Evolutionary conservation across 2,113 vertebrate genomes (phyloP).

Genomic region (Peucedramus taeniatus): DNA sequence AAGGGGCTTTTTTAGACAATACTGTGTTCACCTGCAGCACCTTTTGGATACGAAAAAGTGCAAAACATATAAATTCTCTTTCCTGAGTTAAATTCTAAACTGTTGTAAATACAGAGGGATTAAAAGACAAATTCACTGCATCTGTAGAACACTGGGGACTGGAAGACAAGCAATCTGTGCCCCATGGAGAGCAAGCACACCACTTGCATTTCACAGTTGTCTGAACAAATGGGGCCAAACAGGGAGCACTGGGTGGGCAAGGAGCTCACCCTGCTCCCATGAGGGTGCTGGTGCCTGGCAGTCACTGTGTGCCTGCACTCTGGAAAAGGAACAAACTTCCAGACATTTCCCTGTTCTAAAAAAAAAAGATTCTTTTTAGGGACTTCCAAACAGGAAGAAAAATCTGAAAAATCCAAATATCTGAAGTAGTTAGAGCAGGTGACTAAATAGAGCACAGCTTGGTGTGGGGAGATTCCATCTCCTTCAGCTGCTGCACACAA

Average conservation of each 20-base stretch:
- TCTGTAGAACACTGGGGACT: background rate
- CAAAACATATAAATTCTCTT: background rate
- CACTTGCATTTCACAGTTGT: background rate
- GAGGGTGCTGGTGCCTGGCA: background rate
- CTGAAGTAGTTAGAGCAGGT: background rate
- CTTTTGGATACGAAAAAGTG: background rate
- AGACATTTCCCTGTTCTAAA: background rate
- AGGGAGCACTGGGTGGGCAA: background rate
- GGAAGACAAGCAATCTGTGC: background rate
- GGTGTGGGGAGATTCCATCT: background rate
- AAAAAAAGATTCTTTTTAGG: background rate
- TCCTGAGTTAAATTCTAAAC: background rate
- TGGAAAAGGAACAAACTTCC: background rate
- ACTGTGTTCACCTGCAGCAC: background rate
- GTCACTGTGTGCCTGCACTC: background rate
- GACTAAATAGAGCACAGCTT: background rate
- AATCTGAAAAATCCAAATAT: background rate
- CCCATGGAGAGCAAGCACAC: background rate
- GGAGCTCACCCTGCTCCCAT: background rate
- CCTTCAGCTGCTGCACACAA: background rate
- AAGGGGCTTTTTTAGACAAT: background rate
- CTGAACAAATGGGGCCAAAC: background rate
- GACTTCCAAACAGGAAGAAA: background rate
- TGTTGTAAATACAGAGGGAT: accelerated
- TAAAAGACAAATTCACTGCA: background rate